Conservation (phyloP, 2,888 invertebrate species). For the Platypus cylindrus region DNA sequence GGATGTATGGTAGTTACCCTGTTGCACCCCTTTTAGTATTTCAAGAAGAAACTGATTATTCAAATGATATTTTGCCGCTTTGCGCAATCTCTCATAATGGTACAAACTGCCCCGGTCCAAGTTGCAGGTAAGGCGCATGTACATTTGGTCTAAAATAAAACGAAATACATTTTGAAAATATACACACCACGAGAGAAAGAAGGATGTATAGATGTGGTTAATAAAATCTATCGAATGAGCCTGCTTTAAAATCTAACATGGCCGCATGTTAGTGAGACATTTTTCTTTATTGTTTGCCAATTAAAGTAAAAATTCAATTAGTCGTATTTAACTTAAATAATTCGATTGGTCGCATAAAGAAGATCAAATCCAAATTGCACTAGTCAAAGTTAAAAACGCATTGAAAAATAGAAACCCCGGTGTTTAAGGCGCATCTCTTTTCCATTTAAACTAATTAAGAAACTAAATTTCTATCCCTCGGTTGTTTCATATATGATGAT, state of each 20-base stretch:
- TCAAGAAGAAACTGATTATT: too few relatives aligned
- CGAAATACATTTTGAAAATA: slow-evolving; percentile 4
- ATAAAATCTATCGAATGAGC: slow-evolving; percentile 11
- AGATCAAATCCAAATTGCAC: slow-evolving; percentile 1
- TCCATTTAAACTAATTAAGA: slow-evolving; percentile 8
- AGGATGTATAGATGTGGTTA: slow-evolving; percentile 7
- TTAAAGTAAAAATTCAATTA: slow-evolving; percentile 38
- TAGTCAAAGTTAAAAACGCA: too few relatives aligned
- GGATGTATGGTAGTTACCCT: too few relatives aligned
- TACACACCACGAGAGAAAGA: slow-evolving; percentile 3
- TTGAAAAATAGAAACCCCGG: too few relatives aligned
- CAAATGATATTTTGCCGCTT: too few relatives aligned
- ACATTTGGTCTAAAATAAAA: slow-evolving; percentile 4
- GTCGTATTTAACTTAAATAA: slow-evolving; percentile 37
- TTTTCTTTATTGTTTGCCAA: slow-evolving; percentile 76
- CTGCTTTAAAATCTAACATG: slow-evolving; percentile 47
- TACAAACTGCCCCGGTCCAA: too few relatives aligned
- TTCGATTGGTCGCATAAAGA: slow-evolving; percentile 11
- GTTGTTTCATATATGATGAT: slow-evolving; percentile 30
- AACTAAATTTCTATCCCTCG: slow-evolving; percentile 17
- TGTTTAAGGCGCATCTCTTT: slow-evolving; percentile 10
- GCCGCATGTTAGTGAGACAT: slow-evolving; percentile 69
- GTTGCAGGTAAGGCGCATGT: slow-evolving; percentile 7
- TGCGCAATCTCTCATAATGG: too few relatives aligned
- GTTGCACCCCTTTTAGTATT: too few relatives aligned